phyloP scores from a whole-genome alignment of 1,140 invertebrate species.

The Triops cancriformis region DNA sequence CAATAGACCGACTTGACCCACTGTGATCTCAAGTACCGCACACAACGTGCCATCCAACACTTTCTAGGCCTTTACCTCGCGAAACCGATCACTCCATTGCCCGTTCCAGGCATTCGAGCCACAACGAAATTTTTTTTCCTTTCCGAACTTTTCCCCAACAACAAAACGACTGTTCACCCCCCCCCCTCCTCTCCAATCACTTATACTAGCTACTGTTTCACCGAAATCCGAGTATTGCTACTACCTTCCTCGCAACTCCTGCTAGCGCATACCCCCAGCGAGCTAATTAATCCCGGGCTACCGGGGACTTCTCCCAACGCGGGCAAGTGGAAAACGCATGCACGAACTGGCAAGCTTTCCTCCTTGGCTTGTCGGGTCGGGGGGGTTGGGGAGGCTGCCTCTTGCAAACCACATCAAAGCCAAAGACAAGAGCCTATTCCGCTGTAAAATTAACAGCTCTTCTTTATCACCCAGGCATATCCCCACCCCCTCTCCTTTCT shows the following conservation, averaged over 20 bases:
- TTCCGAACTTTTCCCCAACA: too few species aligned
- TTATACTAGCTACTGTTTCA: background rate
- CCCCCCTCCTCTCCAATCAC: too few species aligned
- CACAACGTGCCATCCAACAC: too few species aligned
- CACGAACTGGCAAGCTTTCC: background rate
- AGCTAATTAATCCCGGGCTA: background rate
- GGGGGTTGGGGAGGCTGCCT: too few species aligned
- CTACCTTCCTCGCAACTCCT: background rate
- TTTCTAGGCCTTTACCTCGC: too few species aligned
- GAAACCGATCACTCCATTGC: too few species aligned
- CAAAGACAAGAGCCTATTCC: constrained; percentile 5
- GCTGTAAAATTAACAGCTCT: background rate
- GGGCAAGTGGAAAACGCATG: background rate
- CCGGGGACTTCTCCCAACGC: background rate
- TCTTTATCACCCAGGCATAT: background rate
- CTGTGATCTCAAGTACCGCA: too few species aligned
- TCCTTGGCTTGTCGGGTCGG: background rate
- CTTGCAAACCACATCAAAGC: background rate
- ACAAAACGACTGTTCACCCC: too few species aligned
- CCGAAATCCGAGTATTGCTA: background rate
- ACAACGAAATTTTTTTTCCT: too few species aligned
- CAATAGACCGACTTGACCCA: too few species aligned
- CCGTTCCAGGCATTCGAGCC: too few species aligned
- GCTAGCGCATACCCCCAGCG: background rate
- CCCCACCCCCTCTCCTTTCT: background rate